phyloP scores from a whole-genome alignment of 2,888 invertebrate species.

The Drosophila kuntzei region DNA sequence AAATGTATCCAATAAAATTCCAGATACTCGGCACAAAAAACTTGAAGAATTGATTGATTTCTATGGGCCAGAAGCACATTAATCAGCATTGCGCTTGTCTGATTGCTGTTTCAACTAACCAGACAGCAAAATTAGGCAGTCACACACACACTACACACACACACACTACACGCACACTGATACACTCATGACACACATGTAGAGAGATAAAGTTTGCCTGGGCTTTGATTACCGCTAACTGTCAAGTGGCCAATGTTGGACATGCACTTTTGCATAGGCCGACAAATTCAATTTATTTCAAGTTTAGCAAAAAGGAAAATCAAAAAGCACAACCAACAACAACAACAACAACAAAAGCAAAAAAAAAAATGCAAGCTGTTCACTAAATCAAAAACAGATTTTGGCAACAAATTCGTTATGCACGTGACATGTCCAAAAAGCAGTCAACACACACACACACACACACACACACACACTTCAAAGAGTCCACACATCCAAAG shows the following conservation, averaged over 20 bases:
- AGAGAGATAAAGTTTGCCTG: conserved; percentile 39
- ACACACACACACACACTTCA: conserved; percentile 13
- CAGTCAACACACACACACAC: conserved; percentile 40
- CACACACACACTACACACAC: conserved; percentile 9
- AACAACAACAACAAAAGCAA: conserved; percentile 11
- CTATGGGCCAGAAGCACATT: conserved; percentile 68
- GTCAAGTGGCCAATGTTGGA: conserved; percentile 65
- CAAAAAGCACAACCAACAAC: conserved; percentile 8
- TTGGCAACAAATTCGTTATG: conserved; percentile 80
- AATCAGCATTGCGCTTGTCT: conserved; percentile 73
- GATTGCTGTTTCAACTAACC: conserved; percentile 61
- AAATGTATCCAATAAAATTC: conserved; percentile 46
- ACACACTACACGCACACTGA: conserved; percentile 3
- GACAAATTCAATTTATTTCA: conserved; percentile 76
- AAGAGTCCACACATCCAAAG: conserved; percentile 30
- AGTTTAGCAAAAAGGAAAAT: conserved; percentile 47
- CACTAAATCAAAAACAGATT: conserved; percentile 81
- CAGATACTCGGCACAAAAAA: conserved; percentile 49
- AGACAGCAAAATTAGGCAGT: conserved; percentile 48
- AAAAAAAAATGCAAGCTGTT: conserved; percentile 71
- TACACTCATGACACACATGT: not conserved
- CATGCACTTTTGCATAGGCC: conserved; percentile 63
- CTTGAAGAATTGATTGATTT: conserved; percentile 76
- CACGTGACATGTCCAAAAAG: conserved; percentile 77
- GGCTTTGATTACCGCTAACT: conserved; percentile 71